Evolutionary conservation across 2,888 invertebrate genomes (phyloP), one percentile per base, ranked within the genome.

Genomic region (Dryadula phaetusa): DNA sequence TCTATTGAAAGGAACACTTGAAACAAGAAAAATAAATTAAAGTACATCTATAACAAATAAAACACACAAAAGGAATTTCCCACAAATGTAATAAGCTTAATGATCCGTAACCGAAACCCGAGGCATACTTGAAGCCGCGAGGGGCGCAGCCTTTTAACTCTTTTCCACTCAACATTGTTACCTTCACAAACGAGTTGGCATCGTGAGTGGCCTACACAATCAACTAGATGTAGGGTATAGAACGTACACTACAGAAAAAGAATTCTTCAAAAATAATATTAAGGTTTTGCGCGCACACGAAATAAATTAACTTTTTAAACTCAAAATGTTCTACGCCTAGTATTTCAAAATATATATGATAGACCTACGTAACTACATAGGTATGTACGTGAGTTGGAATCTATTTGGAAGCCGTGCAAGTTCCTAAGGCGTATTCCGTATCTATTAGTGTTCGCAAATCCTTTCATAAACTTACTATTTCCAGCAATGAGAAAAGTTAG

Each of bases 101-200:
- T 78, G 77, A 77, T 73, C 75, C 77, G 77, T 73, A 75, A 76
- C 73, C 74, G 70, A 76, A 75, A 72, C 75, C 75, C 70, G 71
- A 71, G 72, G 75, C 70, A 72, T 75, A 76, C 75, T 76, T 67
- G 71, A 82, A 79, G 78, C 76, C 77, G 74, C 70, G 75, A 75
- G 78, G 76, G 79, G 76, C 78, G 75, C 76, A 80, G 83, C 79
- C 82, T 86, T 87, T 89, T 86, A 87, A 89, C 89, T 88, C 85
- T 88, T 90, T 84, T 78, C 83, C 81, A 83, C 88, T 87, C 88
- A 86, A 87, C 88, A 85, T 85, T 89, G 91, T 88, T 90, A 88
- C 86, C 86, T 86, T 83, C 82, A 85, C 87, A 89, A 90, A 90
- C 88, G 88, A 87, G 86, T 75, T 75, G 74, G 80, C 79, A 75